phyloP scores from a whole-genome alignment of 2,797 vertebrate species.

The Chromobotia macracanthus region DNA sequence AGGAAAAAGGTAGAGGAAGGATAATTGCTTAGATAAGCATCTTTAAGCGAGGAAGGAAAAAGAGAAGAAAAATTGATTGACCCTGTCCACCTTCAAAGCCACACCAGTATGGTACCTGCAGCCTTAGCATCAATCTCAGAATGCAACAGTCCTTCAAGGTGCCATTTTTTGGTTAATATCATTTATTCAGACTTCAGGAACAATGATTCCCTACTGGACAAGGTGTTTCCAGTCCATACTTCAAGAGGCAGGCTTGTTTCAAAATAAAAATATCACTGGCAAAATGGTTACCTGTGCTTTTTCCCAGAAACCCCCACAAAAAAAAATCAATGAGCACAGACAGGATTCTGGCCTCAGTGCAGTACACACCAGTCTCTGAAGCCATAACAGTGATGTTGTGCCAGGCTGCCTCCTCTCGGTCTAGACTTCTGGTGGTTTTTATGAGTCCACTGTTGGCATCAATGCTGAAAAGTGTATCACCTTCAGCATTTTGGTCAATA shows the following conservation, averaged over 20 bases:
- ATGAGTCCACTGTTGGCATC: conserved; percentile 85
- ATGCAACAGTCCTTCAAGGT: conserved; percentile 28
- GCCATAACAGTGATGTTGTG: conserved; percentile 90
- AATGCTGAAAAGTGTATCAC: conserved; percentile 83
- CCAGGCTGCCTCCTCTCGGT: conserved; percentile 87
- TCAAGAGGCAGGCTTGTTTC: conserved; percentile 25
- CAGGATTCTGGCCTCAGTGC: conserved; percentile 8
- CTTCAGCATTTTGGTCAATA: conserved; percentile 79
- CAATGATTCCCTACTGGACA: conserved; percentile 12
- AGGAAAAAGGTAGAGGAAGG: conserved; percentile 55
- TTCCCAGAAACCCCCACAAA: neutral
- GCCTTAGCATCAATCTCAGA: conserved; percentile 36
- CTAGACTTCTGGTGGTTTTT: conserved; percentile 83
- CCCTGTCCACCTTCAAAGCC: conserved; percentile 43
- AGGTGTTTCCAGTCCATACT: conserved; percentile 17
- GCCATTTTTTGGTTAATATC: conserved; percentile 47
- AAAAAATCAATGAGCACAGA: conserved; percentile 22
- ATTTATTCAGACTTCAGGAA: conserved; percentile 19
- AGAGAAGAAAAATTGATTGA: conserved; percentile 53
- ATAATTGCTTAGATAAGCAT: conserved; percentile 65
- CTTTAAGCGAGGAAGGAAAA: conserved; percentile 37
- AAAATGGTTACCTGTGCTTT: conserved; percentile 16
- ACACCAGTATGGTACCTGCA: conserved; percentile 19
- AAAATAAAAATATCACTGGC: conserved; percentile 21
- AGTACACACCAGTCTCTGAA: conserved; percentile 86